Evolutionary conservation across 2,113 vertebrate genomes (phyloP).

Genomic region (Phylloscopus trochiloides): DNA sequence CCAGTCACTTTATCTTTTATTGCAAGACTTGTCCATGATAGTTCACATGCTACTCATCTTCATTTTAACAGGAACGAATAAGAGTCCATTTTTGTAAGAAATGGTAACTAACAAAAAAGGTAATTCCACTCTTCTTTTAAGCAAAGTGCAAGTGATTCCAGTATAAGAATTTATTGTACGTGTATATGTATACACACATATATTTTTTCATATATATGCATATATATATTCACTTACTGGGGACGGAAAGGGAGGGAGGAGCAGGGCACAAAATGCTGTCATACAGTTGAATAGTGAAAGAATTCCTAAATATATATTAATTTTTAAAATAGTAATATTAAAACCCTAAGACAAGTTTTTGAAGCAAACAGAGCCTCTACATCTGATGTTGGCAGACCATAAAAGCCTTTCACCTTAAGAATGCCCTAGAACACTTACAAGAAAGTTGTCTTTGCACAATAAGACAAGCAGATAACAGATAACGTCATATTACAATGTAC

Average conservation of each 20-base stretch:
- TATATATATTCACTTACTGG: background rate
- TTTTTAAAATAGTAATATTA: background rate
- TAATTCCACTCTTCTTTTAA: background rate
- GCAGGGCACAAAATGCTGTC: background rate
- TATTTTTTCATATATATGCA: background rate
- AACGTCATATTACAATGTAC: background rate
- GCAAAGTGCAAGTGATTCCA: background rate
- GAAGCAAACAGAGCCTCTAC: background rate
- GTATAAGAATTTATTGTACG: background rate
- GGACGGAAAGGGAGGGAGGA: too few relatives aligned
- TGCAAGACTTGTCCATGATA: background rate
- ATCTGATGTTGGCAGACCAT: background rate
- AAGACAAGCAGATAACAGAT: background rate
- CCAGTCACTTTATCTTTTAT: background rate
- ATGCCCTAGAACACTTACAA: background rate
- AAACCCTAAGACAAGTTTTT: background rate
- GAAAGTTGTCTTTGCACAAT: background rate
- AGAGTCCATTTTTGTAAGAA: background rate
- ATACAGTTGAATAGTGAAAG: background rate
- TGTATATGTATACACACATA: background rate
- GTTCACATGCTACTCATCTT: background rate
- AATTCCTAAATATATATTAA: background rate
- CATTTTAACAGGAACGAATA: background rate
- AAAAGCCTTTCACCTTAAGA: slow-evolving; percentile 13
- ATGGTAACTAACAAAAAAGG: background rate